A percentile compares a stretch with the other conserved stretches of the same genome.
Conservation (phyloP, 2,113 vertebrate species). For the Larimichthys polyactis region DNA sequence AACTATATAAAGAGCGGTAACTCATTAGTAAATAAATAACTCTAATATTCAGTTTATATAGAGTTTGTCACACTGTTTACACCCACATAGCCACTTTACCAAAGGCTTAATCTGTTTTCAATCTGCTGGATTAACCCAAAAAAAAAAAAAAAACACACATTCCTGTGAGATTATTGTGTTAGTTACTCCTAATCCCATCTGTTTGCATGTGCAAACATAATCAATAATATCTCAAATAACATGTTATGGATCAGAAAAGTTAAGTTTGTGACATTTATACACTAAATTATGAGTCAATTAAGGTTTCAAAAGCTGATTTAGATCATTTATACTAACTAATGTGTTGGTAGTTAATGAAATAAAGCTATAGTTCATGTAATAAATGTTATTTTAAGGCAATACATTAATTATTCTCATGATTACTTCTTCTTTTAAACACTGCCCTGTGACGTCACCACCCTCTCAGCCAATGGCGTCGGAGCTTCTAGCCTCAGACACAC, state of each 20-base stretch:
- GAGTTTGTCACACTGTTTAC: neutral
- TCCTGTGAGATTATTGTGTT: too few relatives aligned
- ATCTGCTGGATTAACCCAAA: too few relatives aligned
- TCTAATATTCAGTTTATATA: neutral
- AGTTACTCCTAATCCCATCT: too few relatives aligned
- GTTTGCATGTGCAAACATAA: too few relatives aligned
- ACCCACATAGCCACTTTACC: neutral
- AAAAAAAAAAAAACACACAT: too few relatives aligned
- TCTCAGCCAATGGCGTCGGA: slow-evolving; percentile 66
- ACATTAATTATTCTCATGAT: neutral
- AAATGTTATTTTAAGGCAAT: neutral
- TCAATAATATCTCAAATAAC: too few relatives aligned
- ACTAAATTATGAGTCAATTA: neutral
- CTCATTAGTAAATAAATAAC: neutral
- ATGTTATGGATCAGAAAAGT: too few relatives aligned
- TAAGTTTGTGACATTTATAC: neutral
- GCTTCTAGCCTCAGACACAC: slow-evolving; percentile 22
- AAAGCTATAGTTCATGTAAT: neutral
- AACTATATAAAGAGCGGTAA: neutral
- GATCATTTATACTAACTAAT: neutral
- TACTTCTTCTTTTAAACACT: neutral
- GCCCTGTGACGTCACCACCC: slow-evolving; percentile 30
- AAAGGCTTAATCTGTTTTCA: too few relatives aligned
- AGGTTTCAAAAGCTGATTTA: neutral
- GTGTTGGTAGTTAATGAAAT: neutral